phyloP scores from a whole-genome alignment of 37 sponge, comb jelly and placozoan species.

The Cliona cf. orientalis region DNA sequence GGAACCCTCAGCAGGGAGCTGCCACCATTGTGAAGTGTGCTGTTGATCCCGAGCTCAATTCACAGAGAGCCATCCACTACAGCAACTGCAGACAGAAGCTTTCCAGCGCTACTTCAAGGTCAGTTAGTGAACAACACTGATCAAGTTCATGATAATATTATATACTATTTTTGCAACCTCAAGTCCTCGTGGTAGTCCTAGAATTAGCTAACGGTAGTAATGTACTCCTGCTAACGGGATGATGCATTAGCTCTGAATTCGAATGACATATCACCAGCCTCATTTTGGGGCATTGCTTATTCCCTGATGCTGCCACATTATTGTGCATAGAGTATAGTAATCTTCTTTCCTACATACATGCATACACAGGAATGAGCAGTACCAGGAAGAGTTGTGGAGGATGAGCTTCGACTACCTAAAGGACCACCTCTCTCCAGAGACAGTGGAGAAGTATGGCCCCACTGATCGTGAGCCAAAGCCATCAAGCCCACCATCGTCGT shows the following conservation, averaged over 20 bases:
- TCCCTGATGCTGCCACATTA: not conserved
- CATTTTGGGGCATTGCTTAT: not conserved
- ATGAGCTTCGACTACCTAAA: slow-evolving; percentile 48
- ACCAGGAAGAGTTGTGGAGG: slow-evolving; percentile 72
- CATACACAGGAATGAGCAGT: slow-evolving; percentile 43
- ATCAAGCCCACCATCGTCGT: not conserved
- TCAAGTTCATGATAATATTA: not conserved
- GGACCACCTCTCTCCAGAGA: slow-evolving; percentile 52
- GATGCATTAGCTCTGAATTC: not conserved
- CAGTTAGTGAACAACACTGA: not conserved
- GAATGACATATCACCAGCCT: not conserved
- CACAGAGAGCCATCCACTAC: slow-evolving; percentile 58
- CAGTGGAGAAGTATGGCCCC: slow-evolving; percentile 53
- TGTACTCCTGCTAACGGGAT: not conserved
- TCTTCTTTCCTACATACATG: not conserved
- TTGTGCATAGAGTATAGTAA: not conserved
- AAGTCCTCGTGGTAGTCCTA: too few relatives aligned
- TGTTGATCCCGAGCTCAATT: slow-evolving; percentile 74
- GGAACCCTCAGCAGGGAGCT: slow-evolving; percentile 61
- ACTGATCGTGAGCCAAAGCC: not conserved
- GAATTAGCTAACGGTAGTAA: too few relatives aligned
- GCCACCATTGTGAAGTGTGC: slow-evolving; percentile 78
- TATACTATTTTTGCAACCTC: too few relatives aligned
- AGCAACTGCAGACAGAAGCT: slow-evolving; percentile 35
- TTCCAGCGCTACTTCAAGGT: slow-evolving; percentile 37